Evolutionary conservation across 1,140 invertebrate species (phyloP).

Genomic region (Scylla paramamosain): DNA sequence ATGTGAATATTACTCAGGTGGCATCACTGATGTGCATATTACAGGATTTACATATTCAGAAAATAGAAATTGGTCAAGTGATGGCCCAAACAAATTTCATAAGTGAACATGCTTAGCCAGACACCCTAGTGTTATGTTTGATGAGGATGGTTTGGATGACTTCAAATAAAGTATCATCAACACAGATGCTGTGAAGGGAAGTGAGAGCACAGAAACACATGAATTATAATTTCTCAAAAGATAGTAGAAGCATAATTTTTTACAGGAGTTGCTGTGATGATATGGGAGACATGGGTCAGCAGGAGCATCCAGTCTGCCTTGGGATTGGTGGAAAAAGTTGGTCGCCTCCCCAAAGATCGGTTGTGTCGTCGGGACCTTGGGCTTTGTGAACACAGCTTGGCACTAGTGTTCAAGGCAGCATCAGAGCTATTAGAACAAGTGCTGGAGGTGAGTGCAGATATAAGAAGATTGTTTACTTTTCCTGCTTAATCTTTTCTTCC

Average conservation of each 20-base stretch:
- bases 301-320: constrained; percentile 80
- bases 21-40: neutral
- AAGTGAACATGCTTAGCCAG: too few relatives aligned
- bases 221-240: too few relatives aligned
- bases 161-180: too few relatives aligned
- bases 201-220: too few relatives aligned
- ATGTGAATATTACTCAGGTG: neutral
- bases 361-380: constrained; percentile 81
- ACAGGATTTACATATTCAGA: too few relatives aligned
- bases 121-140: too few relatives aligned
- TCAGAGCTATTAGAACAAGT: constrained; percentile 80
- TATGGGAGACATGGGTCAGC: constrained; percentile 82
- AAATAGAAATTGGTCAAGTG: too few relatives aligned
- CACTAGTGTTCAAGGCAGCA: constrained; percentile 79
- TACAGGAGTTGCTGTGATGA: constrained; percentile 80
- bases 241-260: neutral
- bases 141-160: too few relatives aligned
- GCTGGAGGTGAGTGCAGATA: constrained; percentile 79
- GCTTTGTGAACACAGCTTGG: constrained; percentile 80
- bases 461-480: constrained; percentile 56
- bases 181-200: too few relatives aligned
- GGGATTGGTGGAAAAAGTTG: constrained; percentile 82
- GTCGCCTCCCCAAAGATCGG: constrained; percentile 82
- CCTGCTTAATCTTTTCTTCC: neutral
- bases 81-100: too few relatives aligned